Conservation (phyloP, 2,113 vertebrate species). For the Edolisoma coerulescens region DNA sequence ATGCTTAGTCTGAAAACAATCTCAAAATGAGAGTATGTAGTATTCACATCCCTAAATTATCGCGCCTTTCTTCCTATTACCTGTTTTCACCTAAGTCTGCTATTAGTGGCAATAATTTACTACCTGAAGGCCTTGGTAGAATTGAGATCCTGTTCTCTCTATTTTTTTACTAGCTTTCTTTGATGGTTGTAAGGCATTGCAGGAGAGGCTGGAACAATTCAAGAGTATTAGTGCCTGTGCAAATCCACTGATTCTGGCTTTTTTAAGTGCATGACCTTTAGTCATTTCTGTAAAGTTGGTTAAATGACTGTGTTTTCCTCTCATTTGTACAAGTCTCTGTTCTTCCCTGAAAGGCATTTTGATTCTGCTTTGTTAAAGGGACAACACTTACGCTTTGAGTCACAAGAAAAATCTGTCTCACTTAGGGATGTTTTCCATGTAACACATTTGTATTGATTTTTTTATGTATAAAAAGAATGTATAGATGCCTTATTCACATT, state of each 20-base stretch:
- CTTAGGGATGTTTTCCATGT: not conserved
- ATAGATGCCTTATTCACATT: not conserved
- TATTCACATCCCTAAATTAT: not conserved
- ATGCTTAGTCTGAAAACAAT: not conserved
- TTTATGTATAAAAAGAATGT: not conserved
- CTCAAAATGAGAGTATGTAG: not conserved
- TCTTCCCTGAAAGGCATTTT: not conserved
- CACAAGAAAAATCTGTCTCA: not conserved
- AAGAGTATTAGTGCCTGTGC: not conserved
- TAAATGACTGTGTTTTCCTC: not conserved
- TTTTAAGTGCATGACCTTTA: not conserved
- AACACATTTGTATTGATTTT: not conserved
- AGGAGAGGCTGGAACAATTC: not conserved
- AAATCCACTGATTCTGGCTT: not conserved
- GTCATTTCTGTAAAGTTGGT: not conserved
- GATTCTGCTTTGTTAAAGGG: not conserved
- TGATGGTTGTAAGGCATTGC: not conserved
- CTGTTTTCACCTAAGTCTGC: not conserved
- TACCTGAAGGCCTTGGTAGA: not conserved
- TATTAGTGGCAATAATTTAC: not conserved
- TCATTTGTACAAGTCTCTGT: not conserved
- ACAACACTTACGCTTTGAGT: not conserved
- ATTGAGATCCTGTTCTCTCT: not conserved
- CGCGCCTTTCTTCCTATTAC: not conserved
- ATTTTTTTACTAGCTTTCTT: not conserved